A percentile compares a stretch with the other conserved stretches of the same genome.
phyloP scores from a whole-genome alignment of 1,140 invertebrate species.

The Aculops lycopersici region DNA sequence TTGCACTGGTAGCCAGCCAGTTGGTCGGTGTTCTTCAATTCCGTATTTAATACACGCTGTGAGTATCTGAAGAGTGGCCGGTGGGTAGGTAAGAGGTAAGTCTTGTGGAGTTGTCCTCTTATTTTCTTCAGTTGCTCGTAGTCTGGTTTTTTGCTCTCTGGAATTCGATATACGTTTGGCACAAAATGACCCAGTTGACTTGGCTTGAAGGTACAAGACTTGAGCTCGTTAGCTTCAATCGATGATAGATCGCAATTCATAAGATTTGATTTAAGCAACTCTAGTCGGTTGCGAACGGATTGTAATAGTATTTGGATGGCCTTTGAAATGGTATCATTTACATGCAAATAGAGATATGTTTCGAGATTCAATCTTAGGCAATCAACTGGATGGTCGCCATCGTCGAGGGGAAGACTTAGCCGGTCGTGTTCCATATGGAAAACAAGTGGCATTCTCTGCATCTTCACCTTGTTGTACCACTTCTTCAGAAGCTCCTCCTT shows the following conservation, averaged over 20 bases:
- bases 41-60: constrained; percentile 23
- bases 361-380: background rate
- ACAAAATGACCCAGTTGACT: background rate
- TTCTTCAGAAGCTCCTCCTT: background rate
- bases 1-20: constrained; percentile 27
- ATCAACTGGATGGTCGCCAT: background rate
- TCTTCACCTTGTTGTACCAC: background rate
- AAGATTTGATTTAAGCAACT: background rate
- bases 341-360: background rate
- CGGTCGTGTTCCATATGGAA: background rate
- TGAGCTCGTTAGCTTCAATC: background rate
- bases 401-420: too few species aligned
- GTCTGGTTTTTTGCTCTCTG: constrained; percentile 3
- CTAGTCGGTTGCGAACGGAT: background rate
- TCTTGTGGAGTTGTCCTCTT: constrained; percentile 26
- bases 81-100: constrained; percentile 27
- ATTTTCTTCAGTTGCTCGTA: constrained; percentile 20
- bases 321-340: too few species aligned
- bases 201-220: background rate
- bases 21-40: constrained; percentile 21
- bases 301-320: too few species aligned
- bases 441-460: background rate
- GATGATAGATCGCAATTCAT: background rate
- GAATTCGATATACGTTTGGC: background rate
- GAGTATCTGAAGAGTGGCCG: constrained; percentile 33